Conservation (phyloP, 2,888 invertebrate genomes). For the Apeira syringaria region DNA sequence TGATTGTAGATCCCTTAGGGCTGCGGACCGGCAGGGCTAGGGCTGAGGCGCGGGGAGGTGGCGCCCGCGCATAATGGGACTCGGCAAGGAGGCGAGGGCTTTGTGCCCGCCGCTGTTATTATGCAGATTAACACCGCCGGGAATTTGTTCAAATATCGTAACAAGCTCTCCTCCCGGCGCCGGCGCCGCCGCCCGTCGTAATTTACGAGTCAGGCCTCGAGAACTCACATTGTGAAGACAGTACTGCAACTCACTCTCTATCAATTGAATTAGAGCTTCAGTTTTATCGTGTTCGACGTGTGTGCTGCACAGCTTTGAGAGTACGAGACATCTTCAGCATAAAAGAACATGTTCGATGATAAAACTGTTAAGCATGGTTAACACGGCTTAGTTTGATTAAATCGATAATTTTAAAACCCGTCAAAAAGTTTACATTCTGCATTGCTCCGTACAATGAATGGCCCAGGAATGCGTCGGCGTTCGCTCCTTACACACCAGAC, state of each 20-base stretch:
- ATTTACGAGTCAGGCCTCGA: slow-evolving; percentile 75
- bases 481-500: slow-evolving; percentile 31
- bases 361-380: no score
- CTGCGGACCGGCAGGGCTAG: neutral
- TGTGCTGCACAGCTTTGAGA: no score
- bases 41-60: slow-evolving; percentile 48
- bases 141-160: slow-evolving; percentile 84
- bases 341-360: no score
- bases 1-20: slow-evolving; percentile 8
- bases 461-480: slow-evolving; percentile 68
- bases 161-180: slow-evolving; percentile 80
- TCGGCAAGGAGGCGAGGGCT: slow-evolving; percentile 78
- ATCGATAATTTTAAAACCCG: no score
- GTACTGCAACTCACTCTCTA: slow-evolving; percentile 2
- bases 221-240: slow-evolving; percentile 23
- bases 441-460: slow-evolving; percentile 4
- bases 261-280: neutral
- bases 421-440: slow-evolving; percentile 9
- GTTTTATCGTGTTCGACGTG: no score
- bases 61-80: slow-evolving; percentile 79
- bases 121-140: slow-evolving; percentile 84
- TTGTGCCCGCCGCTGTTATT: slow-evolving; percentile 80
- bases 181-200: slow-evolving; percentile 69
- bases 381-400: no score
- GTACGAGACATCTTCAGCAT: no score